A percentile compares a stretch with the other conserved stretches of the same genome.
Evolutionary conservation across 2,797 vertebrate genomes (phyloP).

Genomic region (Sternarchorhynchus goeldii): DNA sequence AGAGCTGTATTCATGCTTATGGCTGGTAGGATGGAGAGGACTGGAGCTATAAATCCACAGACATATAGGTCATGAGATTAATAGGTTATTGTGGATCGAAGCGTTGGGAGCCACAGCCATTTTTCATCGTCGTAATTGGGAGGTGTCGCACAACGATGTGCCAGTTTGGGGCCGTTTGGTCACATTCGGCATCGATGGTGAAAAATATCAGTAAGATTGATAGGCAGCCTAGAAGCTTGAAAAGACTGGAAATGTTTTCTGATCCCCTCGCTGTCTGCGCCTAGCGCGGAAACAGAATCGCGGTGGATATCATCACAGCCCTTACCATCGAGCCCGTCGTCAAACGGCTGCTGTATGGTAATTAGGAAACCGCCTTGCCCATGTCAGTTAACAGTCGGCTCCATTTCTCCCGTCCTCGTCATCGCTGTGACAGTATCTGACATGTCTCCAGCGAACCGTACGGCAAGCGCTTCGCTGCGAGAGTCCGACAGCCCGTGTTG

Average conservation of each 20-base stretch:
- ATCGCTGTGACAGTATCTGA: not conserved
- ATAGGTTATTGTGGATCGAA: constrained; percentile 49
- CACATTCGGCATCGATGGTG: constrained; percentile 45
- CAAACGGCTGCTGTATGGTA: not conserved
- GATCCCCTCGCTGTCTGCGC: not conserved
- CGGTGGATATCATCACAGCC: not conserved
- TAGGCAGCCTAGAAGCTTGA: not conserved
- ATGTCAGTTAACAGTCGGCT: not conserved
- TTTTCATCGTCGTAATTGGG: constrained; percentile 55
- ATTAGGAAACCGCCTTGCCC: not conserved
- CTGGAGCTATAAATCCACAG: constrained; percentile 42
- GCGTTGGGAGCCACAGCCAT: constrained; percentile 36
- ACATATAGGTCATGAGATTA: constrained; percentile 54
- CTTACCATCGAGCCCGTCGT: constrained; percentile 12
- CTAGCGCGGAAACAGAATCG: not conserved
- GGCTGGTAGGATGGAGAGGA: constrained; percentile 7
- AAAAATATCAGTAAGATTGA: constrained; percentile 23
- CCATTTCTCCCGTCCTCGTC: not conserved
- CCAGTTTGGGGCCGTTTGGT: constrained; percentile 44
- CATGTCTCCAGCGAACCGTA: not conserved
- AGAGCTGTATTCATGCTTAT: constrained; percentile 9
- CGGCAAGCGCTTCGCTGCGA: not conserved
- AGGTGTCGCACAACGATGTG: constrained; percentile 37
- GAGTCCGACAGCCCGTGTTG: not conserved
- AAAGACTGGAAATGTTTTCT: constrained; percentile 11